Conservation (phyloP, 2,113 vertebrate genomes). For the Sphaerodactylus townsendi region DNA sequence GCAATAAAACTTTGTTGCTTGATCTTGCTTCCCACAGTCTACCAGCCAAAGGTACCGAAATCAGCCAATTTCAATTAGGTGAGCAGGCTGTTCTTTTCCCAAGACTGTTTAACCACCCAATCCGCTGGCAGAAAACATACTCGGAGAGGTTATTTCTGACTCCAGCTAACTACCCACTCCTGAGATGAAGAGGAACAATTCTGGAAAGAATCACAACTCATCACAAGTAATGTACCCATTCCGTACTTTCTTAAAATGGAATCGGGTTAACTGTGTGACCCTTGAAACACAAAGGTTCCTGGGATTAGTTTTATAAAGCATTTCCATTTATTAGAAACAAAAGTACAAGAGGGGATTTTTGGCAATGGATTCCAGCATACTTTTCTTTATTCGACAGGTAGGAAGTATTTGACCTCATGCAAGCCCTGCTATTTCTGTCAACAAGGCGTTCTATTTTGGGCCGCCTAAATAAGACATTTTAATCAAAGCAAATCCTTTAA, state of each 20-base stretch:
- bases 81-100: constrained; percentile 70
- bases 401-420: constrained; percentile 52
- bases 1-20: constrained; percentile 65
- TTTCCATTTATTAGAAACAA: constrained; percentile 54
- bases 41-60: constrained; percentile 54
- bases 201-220: constrained; percentile 73
- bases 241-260: constrained; percentile 71
- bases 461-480: constrained; percentile 49
- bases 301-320: constrained; percentile 59
- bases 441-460: constrained; percentile 61
- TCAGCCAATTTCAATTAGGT: constrained; percentile 75
- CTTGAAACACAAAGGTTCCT: constrained; percentile 61
- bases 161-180: constrained; percentile 70
- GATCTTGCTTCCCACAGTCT: constrained; percentile 74
- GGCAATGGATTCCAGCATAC: constrained; percentile 37
- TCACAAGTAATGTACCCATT: constrained; percentile 59
- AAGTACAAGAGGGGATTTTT: constrained; percentile 52
- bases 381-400: constrained; percentile 71
- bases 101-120: constrained; percentile 65
- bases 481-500: constrained; percentile 65
- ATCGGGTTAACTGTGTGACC: constrained; percentile 48
- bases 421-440: constrained; percentile 52
- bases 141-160: constrained; percentile 66
- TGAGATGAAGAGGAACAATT: constrained; percentile 71
- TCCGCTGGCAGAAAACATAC: constrained; percentile 67